phyloP scores from a whole-genome alignment of 1,140 invertebrate species.

The Lasioglossum albipes region DNA sequence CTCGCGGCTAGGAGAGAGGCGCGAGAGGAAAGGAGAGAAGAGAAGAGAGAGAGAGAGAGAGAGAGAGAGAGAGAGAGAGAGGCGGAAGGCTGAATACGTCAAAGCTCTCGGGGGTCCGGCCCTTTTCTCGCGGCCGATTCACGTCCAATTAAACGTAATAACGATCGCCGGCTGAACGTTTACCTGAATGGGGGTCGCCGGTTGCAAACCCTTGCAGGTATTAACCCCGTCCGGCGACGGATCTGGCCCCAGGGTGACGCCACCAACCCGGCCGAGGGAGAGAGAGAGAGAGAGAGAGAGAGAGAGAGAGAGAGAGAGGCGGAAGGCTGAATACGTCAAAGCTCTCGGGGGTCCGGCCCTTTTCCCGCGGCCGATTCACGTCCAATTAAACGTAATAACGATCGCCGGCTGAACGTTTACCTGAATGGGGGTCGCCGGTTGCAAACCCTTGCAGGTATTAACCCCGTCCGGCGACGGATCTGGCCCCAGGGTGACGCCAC shows the following conservation, averaged over 20 bases:
- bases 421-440: slow-evolving; percentile 6
- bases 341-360: not conserved
- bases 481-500: not conserved
- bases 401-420: slow-evolving; percentile 9
- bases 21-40: too few species aligned
- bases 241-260: not conserved
- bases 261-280: too few species aligned
- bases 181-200: slow-evolving; percentile 9
- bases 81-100: not conserved
- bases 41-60: not conserved
- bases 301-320: not conserved
- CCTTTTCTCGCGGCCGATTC: not conserved
- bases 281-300: not conserved
- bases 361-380: slow-evolving; percentile 5
- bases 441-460: not conserved
- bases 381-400: slow-evolving; percentile 45
- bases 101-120: slow-evolving; percentile 7
- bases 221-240: not conserved
- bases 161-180: slow-evolving; percentile 13
- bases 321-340: slow-evolving; percentile 13
- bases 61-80: not conserved
- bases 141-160: slow-evolving; percentile 45
- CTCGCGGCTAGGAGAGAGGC: too few species aligned
- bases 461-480: not conserved
- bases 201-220: not conserved